Evolutionary conservation across 2,888 invertebrate species (phyloP).

Genomic region (Orthosia gothica): DNA sequence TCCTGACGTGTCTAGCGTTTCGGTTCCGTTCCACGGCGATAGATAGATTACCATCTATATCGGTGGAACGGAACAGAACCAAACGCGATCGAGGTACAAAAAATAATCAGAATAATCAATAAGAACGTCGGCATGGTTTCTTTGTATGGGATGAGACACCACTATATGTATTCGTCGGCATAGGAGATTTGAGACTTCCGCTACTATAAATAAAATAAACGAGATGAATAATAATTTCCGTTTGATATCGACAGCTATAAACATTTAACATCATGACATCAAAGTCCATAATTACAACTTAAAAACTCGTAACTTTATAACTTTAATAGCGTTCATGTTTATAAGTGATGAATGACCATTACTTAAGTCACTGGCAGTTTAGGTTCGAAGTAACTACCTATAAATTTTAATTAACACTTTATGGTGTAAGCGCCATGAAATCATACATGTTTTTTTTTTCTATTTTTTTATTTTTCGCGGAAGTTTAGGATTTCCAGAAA

Average conservation of each 20-base stretch:
- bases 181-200: too few relatives aligned
- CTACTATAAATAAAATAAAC: not conserved
- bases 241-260: too few relatives aligned
- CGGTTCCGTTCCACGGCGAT: too few relatives aligned
- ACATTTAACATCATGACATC: not conserved
- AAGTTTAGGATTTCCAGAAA: not conserved
- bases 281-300: not conserved
- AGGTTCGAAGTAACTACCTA: constrained; percentile 19
- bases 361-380: constrained; percentile 15
- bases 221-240: not conserved
- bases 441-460: not conserved
- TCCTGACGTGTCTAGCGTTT: too few relatives aligned
- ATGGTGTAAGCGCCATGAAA: constrained; percentile 9
- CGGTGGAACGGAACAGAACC: too few relatives aligned
- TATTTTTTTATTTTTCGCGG: constrained; percentile 12
- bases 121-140: too few relatives aligned
- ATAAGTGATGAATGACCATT: not conserved
- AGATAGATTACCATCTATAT: too few relatives aligned
- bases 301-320: constrained; percentile 9
- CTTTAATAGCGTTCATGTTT: constrained; percentile 2
- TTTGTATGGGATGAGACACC: too few relatives aligned
- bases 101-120: too few relatives aligned
- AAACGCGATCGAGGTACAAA: too few relatives aligned
- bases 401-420: constrained; percentile 25
- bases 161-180: too few relatives aligned